Evolutionary conservation across 2,113 vertebrate species (phyloP).

Genomic region (Collichthys lucidus): DNA sequence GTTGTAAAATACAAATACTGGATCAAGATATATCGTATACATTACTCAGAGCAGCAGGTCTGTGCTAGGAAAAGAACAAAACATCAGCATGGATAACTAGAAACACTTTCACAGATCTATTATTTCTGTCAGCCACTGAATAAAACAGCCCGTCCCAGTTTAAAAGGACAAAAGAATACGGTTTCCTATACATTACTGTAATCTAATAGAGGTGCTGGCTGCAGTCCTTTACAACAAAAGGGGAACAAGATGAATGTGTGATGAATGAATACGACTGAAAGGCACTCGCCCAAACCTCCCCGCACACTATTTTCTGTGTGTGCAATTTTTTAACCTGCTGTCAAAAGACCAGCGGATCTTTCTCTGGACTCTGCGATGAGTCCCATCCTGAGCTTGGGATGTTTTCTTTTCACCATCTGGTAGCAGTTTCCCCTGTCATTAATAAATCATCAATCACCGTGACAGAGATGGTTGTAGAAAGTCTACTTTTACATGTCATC

Average conservation of each 20-base stretch:
- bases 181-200: conserved; percentile 22
- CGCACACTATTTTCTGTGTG: neutral
- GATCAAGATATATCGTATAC: neutral
- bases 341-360: conserved; percentile 15
- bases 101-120: neutral
- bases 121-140: neutral
- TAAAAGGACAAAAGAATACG: conserved; percentile 13
- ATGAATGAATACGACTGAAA: conserved; percentile 30
- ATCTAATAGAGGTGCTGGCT: conserved; percentile 27
- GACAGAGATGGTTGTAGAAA: neutral
- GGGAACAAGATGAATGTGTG: conserved; percentile 16
- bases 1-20: neutral
- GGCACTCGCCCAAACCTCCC: conserved; percentile 5
- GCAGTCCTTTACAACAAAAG: conserved; percentile 24
- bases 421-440: neutral
- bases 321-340: conserved; percentile 3
- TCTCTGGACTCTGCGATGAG: neutral
- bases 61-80: neutral
- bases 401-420: conserved; percentile 21
- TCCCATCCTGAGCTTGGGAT: neutral
- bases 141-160: neutral
- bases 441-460: neutral
- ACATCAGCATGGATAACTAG: neutral
- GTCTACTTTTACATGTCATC: neutral
- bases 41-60: neutral